Evolutionary conservation across 2,113 vertebrate genomes (phyloP).

Genomic region (Scalopus aquaticus): DNA sequence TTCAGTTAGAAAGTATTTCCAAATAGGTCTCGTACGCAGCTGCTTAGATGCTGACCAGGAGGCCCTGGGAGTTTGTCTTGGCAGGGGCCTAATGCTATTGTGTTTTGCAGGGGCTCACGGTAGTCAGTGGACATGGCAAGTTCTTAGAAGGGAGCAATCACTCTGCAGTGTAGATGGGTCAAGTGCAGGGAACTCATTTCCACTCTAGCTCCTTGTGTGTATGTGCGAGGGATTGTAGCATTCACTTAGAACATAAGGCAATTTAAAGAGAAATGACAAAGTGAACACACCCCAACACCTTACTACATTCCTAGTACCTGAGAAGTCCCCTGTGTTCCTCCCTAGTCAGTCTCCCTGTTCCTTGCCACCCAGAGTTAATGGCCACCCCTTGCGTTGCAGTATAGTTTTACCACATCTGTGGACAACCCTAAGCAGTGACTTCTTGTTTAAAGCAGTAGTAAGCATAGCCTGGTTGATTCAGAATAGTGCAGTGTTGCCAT

Average conservation of each 20-base stretch:
- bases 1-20: background rate
- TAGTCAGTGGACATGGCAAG: background rate
- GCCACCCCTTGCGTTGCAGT: background rate
- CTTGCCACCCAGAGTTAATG: background rate
- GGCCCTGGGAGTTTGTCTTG: background rate
- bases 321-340: background rate
- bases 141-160: background rate
- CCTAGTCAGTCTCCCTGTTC: background rate
- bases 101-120: background rate
- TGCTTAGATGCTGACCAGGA: background rate
- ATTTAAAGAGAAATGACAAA: background rate
- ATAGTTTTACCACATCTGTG: background rate
- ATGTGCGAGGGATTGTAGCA: background rate
- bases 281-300: background rate
- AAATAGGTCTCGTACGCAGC: background rate
- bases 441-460: background rate
- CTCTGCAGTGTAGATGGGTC: background rate
- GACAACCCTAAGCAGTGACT: background rate
- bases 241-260: background rate
- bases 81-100: background rate
- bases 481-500: background rate
- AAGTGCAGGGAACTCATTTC: background rate
- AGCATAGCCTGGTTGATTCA: background rate
- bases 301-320: background rate
- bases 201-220: fast-evolving